Evolutionary conservation across 2,797 vertebrate species (phyloP).

Genomic region (Babyrousa celebensis): DNA sequence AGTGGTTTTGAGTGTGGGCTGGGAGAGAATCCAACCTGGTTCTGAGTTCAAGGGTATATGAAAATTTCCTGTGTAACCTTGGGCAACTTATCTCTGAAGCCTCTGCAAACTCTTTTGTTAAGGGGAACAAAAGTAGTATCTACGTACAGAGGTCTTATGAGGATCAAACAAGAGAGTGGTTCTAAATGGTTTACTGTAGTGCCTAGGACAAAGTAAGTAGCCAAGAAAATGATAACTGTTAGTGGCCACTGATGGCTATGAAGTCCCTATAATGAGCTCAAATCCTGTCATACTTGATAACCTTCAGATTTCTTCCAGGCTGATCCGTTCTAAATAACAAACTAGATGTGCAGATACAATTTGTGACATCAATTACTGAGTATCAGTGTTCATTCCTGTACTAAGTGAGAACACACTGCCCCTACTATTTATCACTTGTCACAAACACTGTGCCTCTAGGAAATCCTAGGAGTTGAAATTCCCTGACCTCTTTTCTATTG

Average conservation of each 20-base stretch:
- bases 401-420: fast-evolving
- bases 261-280: not conserved
- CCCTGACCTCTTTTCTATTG: not conserved
- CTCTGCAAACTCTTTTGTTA: not conserved
- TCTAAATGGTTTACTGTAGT: not conserved
- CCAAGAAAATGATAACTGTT: not conserved
- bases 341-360: not conserved
- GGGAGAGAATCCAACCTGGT: not conserved
- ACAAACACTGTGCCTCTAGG: not conserved
- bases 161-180: not conserved
- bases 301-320: not conserved
- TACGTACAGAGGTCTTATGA: not conserved
- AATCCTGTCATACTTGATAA: not conserved
- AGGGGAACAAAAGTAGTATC: not conserved
- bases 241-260: not conserved
- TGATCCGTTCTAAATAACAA: not conserved
- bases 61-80: not conserved
- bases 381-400: not conserved
- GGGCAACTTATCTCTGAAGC: not conserved
- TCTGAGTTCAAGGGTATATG: not conserved
- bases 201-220: not conserved
- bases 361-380: not conserved
- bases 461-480: not conserved
- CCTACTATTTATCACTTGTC: not conserved
- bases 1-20: not conserved